phyloP scores from a whole-genome alignment of 2,797 vertebrate genomes.

The Cephalopachus bancanus region DNA sequence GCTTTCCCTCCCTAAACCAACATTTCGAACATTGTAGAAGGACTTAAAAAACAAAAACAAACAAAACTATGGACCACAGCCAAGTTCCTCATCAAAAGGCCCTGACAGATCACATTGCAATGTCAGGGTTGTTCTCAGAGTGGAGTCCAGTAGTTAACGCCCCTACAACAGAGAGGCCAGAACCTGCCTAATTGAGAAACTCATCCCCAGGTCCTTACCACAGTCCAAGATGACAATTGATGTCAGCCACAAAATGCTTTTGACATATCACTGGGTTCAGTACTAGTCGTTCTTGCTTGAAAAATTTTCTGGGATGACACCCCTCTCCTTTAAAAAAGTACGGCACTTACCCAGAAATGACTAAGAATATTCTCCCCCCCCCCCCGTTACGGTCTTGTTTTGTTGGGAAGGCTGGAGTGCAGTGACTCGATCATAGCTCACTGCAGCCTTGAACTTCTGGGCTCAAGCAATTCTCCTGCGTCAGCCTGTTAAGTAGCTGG shows the following conservation, averaged over 20 bases:
- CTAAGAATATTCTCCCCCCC: too few species aligned
- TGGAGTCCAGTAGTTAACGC: background rate
- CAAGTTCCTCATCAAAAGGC: slow-evolving; percentile 37
- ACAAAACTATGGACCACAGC: background rate
- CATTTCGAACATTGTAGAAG: background rate
- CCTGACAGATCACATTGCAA: background rate
- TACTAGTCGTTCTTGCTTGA: background rate
- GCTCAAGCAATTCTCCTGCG: background rate
- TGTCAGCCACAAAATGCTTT: background rate
- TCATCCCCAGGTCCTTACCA: background rate
- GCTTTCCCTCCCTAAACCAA: background rate
- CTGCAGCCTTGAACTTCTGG: background rate
- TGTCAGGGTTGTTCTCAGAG: background rate
- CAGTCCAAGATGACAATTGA: background rate
- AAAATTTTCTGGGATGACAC: background rate
- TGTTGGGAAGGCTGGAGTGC: too few species aligned
- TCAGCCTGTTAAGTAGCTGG: too few species aligned
- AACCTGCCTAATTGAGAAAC: background rate
- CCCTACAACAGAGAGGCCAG: background rate
- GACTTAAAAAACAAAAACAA: background rate
- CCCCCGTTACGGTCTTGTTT: too few species aligned
- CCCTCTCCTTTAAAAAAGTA: too few species aligned
- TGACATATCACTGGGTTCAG: background rate
- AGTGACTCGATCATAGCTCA: too few species aligned
- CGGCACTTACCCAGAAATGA: too few species aligned